Percentiles rank a stretch among this genome's conserved stretches.
These are phyloP conservation scores for Ptychobarbus kaznakovi DNA, from an alignment of 2,797 vertebrate species.

Conservation along the genomic window DNA sequence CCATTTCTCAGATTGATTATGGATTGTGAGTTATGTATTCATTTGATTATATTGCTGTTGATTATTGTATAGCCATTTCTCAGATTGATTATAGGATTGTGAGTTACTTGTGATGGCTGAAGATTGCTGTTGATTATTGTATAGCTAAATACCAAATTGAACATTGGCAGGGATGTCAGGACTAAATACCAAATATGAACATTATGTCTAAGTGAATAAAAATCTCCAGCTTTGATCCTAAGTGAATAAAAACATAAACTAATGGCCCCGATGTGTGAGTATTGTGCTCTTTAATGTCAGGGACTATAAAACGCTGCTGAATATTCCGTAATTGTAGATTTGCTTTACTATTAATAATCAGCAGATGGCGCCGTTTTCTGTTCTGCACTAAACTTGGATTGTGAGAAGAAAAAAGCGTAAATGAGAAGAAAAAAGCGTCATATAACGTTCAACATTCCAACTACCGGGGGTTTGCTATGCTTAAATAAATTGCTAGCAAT, in stretches of 20 bases:
- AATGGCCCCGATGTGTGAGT: neutral
- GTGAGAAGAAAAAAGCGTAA: neutral
- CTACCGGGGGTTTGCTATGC: neutral
- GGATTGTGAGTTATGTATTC: too few relatives aligned
- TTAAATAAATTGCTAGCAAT: neutral
- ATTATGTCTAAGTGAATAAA: neutral
- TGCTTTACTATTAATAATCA: neutral
- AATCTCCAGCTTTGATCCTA: neutral
- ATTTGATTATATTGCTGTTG: too few relatives aligned
- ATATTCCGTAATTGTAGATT: neutral
- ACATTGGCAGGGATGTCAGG: neutral
- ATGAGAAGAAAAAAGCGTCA: too few relatives aligned
- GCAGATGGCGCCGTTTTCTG: neutral
- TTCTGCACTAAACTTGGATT: neutral
- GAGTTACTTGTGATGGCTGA: neutral
- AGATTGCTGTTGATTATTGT: too few relatives aligned
- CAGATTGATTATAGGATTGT: neutral
- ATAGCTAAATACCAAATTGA: too few relatives aligned
- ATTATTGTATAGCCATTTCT: too few relatives aligned
- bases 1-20: too few relatives aligned
- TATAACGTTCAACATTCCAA: neutral
- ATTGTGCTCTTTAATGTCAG: neutral
- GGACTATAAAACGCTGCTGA: neutral
- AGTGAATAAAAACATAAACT: neutral
- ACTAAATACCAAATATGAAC: neutral